These are phyloP conservation scores for Sarcophaga variegata DNA, from an alignment of 2,888 invertebrate genomes.

Conservation along the genomic window DNA sequence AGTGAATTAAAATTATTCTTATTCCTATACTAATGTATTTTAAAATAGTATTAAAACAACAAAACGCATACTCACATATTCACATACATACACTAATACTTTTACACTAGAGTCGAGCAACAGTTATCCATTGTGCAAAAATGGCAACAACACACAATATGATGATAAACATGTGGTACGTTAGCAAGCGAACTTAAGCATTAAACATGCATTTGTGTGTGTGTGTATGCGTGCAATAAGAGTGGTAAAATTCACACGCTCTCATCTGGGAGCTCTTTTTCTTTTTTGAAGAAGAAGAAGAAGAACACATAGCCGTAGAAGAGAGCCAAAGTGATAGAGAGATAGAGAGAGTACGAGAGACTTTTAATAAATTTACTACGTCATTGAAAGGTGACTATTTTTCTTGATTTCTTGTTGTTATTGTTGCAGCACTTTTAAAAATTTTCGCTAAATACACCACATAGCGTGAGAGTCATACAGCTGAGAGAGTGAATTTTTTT, in stretches of 20 bases:
- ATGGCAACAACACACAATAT: slow-evolving; percentile 20
- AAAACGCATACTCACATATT: neutral
- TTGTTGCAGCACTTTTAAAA: slow-evolving; percentile 2
- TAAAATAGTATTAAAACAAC: slow-evolving; percentile 28
- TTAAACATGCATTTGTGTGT: neutral
- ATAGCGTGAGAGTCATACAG: slow-evolving; percentile 21
- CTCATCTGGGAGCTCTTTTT: neutral
- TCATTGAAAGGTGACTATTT: slow-evolving; percentile 67
- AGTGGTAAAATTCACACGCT: neutral
- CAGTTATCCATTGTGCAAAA: slow-evolving; percentile 61
- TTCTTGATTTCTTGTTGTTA: slow-evolving; percentile 33
- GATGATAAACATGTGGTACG: slow-evolving; percentile 46
- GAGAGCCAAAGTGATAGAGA: slow-evolving; percentile 1
- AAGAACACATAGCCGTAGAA: no score
- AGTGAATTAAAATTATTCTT: slow-evolving; percentile 27
- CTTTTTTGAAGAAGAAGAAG: slow-evolving; percentile 1
- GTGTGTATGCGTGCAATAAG: neutral
- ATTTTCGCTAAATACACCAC: slow-evolving; percentile 26
- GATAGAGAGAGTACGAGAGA: slow-evolving; percentile 26
- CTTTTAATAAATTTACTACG: slow-evolving; percentile 53
- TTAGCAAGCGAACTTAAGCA: neutral
- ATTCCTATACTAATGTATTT: slow-evolving; percentile 14
- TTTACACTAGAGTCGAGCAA: slow-evolving; percentile 51
- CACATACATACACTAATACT: slow-evolving; percentile 28
- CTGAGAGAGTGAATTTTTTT: neutral